Percentiles rank a stretch among this genome's conserved stretches.
phyloP scores from a whole-genome alignment of 2,888 invertebrate genomes.

The Aricia artaxerxes region DNA sequence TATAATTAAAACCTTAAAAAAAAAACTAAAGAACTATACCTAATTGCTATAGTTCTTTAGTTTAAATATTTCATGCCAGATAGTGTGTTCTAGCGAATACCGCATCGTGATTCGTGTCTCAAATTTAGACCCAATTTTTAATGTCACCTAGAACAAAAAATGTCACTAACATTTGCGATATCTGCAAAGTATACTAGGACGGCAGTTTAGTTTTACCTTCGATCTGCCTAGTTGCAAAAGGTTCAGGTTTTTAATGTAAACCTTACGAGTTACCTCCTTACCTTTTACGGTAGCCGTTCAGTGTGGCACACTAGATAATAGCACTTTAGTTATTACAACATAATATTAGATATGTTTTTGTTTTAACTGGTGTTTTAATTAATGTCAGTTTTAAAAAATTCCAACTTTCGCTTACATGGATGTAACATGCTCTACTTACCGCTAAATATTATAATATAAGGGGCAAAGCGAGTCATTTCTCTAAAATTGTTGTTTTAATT shows the following conservation, averaged over 20 bases:
- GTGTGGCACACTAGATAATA: background rate
- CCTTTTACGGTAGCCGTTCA: background rate
- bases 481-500: background rate
- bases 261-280: background rate
- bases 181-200: background rate
- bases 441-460: background rate
- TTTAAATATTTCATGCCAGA: no score
- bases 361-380: conserved; percentile 4
- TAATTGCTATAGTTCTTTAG: no score
- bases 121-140: no score
- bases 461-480: background rate
- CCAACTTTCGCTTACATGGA: conserved; percentile 22
- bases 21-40: no score
- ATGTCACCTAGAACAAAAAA: no score
- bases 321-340: conserved; percentile 7
- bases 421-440: conserved; percentile 22
- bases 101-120: background rate
- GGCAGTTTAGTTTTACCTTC: background rate
- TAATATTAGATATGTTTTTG: background rate
- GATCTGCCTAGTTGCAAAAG: background rate
- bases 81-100: background rate
- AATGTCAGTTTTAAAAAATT: background rate
- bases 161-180: background rate
- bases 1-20: no score
- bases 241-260: background rate